Percentiles rank a stretch among this genome's conserved stretches.
phyloP scores from a whole-genome alignment of 2,888 invertebrate genomes.

The Julus scanicus region DNA sequence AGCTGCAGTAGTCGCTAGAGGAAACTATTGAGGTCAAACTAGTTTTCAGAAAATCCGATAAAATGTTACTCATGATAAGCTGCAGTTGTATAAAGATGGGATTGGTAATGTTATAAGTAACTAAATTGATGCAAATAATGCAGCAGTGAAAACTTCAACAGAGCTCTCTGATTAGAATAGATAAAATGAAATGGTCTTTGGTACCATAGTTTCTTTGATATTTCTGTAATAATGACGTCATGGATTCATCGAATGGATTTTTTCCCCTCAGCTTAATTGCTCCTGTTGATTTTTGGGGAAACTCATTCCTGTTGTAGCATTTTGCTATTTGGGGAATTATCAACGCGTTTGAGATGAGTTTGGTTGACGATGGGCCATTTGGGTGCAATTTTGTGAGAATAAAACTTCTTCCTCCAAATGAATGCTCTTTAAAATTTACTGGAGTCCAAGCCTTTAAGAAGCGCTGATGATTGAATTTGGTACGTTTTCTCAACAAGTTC shows the following conservation, averaged over 20 bases:
- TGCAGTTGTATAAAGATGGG: too few relatives aligned
- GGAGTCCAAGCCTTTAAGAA: background rate
- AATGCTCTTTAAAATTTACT: constrained; percentile 8
- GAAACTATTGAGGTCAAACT: too few relatives aligned
- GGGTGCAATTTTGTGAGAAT: background rate
- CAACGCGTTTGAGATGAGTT: background rate
- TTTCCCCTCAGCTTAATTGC: background rate
- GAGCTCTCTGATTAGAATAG: too few relatives aligned
- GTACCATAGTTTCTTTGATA: background rate
- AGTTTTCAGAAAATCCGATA: too few relatives aligned
- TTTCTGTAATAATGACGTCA: background rate
- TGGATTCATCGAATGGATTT: background rate
- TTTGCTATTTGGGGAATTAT: background rate
- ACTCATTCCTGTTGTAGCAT: background rate
- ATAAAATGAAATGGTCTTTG: too few relatives aligned
- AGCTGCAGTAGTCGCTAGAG: too few relatives aligned
- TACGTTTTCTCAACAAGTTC: background rate
- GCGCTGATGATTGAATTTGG: constrained; percentile 19
- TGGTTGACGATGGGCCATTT: background rate
- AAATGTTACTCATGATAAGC: too few relatives aligned
- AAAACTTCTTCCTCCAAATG: background rate
- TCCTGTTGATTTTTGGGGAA: constrained; percentile 10
- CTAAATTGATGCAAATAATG: too few relatives aligned
- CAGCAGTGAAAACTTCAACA: too few relatives aligned
- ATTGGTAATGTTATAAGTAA: too few relatives aligned